A percentile compares a stretch with the other conserved stretches of the same genome.
phyloP scores from a whole-genome alignment of 2,797 vertebrate genomes.

The Anguilla megastoma region DNA sequence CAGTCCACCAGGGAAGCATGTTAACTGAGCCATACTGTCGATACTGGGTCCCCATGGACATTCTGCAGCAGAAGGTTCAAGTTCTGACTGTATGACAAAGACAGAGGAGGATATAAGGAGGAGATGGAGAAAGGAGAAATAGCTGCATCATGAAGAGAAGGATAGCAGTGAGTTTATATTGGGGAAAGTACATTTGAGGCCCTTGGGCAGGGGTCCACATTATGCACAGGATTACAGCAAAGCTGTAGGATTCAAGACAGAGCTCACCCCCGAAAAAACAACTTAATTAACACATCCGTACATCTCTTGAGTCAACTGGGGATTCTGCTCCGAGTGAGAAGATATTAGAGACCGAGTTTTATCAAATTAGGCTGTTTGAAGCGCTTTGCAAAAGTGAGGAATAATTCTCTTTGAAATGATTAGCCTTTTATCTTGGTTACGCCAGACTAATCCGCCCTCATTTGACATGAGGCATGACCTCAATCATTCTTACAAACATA shows the following conservation, averaged over 20 bases:
- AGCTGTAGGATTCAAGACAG: constrained; percentile 1
- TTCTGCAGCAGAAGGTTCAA: neutral
- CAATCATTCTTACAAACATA: constrained; percentile 14
- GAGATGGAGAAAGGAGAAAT: neutral
- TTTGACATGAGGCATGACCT: constrained; percentile 8
- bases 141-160: neutral
- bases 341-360: constrained; percentile 22
- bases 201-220: neutral
- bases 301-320: constrained; percentile 8
- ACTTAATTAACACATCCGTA: constrained; percentile 21
- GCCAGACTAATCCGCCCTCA: constrained; percentile 3
- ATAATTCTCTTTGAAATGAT: constrained; percentile 16
- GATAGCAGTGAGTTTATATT: neutral
- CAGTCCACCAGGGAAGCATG: neutral
- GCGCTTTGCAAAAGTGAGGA: constrained; percentile 1
- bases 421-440: constrained; percentile 6
- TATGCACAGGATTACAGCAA: neutral
- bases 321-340: neutral
- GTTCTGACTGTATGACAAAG: neutral
- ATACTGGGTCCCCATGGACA: neutral
- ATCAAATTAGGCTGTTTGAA: constrained; percentile 16
- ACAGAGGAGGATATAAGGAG: neutral
- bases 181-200: neutral
- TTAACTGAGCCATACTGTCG: neutral
- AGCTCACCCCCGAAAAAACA: neutral